Conservation (phyloP, 2,797 vertebrate species). For the Dendrocincla fuliginosa region DNA sequence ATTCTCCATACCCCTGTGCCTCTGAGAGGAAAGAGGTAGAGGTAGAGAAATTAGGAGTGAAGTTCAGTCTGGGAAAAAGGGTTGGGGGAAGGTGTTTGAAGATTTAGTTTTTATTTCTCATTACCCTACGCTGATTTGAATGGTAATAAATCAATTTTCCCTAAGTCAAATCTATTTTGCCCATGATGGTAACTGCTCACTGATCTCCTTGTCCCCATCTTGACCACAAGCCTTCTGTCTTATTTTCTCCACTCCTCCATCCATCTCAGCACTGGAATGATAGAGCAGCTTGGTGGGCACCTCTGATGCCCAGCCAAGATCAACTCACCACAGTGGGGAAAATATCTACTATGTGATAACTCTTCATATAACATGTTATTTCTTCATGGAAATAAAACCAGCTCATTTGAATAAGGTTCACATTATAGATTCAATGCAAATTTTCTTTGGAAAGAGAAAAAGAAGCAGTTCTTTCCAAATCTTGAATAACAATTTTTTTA, state of each 20-base stretch:
- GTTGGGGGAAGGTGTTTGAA: background rate
- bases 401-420: background rate
- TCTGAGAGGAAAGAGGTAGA: background rate
- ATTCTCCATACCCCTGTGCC: background rate
- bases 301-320: background rate
- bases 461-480: background rate
- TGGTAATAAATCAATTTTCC: background rate
- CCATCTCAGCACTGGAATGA: background rate
- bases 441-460: background rate
- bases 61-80: background rate
- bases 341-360: background rate
- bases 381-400: background rate
- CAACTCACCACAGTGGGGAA: background rate
- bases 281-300: background rate
- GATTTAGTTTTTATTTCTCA: background rate
- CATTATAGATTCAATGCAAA: background rate
- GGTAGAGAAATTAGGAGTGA: background rate
- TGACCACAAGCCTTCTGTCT: background rate
- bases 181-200: background rate
- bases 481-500: background rate
- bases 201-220: background rate
- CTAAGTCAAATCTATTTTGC: background rate
- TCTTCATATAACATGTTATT: background rate
- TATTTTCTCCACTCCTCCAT: background rate
- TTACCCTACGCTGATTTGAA: background rate